These are phyloP conservation scores for Scolopax rusticola DNA, from an alignment of 2,797 vertebrate species.

Conservation along the genomic window DNA sequence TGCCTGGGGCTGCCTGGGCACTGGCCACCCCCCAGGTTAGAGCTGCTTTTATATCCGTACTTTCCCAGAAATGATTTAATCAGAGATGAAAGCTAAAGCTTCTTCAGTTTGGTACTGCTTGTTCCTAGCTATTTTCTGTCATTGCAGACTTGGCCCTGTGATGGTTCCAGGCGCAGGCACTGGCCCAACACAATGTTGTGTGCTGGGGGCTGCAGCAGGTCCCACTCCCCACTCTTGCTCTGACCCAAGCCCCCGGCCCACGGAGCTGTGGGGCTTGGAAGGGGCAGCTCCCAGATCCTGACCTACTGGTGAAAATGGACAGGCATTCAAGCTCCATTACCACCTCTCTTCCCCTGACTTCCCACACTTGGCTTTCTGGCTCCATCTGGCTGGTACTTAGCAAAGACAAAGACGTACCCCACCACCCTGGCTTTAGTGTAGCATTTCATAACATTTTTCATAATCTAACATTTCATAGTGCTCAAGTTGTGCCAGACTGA, in stretches of 20 bases:
- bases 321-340: background rate
- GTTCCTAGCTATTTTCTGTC: background rate
- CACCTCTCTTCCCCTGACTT: fast-evolving
- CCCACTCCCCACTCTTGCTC: fast-evolving
- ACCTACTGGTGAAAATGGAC: background rate
- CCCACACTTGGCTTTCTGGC: background rate
- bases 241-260: fast-evolving
- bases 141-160: background rate
- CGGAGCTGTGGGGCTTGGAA: fast-evolving
- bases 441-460: too few relatives aligned
- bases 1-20: fast-evolving
- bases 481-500: background rate
- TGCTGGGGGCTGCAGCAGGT: fast-evolving
- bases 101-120: background rate
- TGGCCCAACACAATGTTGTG: fast-evolving
- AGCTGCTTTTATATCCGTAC: background rate
- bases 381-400: background rate
- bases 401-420: background rate
- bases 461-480: background rate
- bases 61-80: background rate
- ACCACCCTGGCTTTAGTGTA: background rate
- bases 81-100: background rate
- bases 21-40: fast-evolving
- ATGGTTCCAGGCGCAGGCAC: fast-evolving
- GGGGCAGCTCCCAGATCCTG: background rate